Evolutionary conservation across 2,797 vertebrate genomes (phyloP).

Genomic region (Moxostoma hubbsi): DNA sequence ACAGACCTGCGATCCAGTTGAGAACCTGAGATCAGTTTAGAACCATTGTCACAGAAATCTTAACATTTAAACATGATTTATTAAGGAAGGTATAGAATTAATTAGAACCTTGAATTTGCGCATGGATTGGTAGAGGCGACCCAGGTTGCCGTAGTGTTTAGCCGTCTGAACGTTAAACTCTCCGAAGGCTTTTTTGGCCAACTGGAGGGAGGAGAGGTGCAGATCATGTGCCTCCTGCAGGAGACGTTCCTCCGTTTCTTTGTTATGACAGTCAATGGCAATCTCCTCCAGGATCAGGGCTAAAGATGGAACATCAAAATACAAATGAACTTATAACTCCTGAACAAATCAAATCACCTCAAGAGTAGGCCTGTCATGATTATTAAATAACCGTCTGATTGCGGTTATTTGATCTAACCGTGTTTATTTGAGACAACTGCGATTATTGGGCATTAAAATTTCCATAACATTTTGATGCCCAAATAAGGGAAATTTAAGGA

Average conservation of each 20-base stretch:
- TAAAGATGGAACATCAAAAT: slow-evolving; percentile 58
- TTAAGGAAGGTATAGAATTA: background rate
- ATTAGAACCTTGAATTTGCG: slow-evolving; percentile 94
- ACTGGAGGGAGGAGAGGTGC: slow-evolving; percentile 94
- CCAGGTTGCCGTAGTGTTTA: slow-evolving; percentile 98
- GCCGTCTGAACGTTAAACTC: slow-evolving; percentile 99
- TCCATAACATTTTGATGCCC: too few relatives aligned
- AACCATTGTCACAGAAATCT: too few relatives aligned
- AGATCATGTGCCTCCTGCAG: slow-evolving; percentile 98
- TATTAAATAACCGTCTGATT: too few relatives aligned
- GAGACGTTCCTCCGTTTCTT: slow-evolving; percentile 96
- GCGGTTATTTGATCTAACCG: too few relatives aligned
- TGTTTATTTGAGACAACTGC: too few relatives aligned
- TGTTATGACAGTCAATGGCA: slow-evolving; percentile 98
- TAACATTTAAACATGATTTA: too few relatives aligned
- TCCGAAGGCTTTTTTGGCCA: slow-evolving; percentile 98
- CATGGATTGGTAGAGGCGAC: slow-evolving; percentile 98
- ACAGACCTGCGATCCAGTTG: too few relatives aligned
- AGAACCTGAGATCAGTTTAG: too few relatives aligned
- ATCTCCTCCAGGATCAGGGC: slow-evolving; percentile 98
- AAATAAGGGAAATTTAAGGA: too few relatives aligned
- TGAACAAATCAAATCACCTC: background rate
- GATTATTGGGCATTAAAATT: too few relatives aligned
- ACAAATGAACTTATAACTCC: background rate
- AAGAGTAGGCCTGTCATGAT: background rate